Evolutionary conservation across 2,888 invertebrate genomes (phyloP).

Genomic region (Acanthosoma haemorrhoidale): DNA sequence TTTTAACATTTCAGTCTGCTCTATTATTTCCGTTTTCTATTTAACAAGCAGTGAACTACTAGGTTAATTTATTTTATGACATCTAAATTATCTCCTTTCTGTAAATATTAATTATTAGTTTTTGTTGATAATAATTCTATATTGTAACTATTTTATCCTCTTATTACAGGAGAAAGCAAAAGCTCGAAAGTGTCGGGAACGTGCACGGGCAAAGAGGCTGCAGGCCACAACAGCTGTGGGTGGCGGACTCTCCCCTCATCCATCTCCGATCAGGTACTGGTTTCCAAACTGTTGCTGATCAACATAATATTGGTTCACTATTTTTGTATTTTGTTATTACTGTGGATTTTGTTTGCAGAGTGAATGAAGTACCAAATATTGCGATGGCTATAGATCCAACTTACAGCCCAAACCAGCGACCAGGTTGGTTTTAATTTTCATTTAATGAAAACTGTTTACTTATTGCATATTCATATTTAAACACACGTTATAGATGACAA

Average conservation of each 20-base stretch:
- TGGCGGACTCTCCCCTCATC: neutral
- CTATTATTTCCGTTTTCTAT: too few relatives aligned
- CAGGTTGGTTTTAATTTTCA: neutral
- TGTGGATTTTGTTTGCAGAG: neutral
- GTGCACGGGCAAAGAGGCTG: constrained; percentile 58
- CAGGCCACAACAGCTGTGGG: constrained; percentile 38
- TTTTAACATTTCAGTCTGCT: too few relatives aligned
- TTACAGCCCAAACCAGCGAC: constrained; percentile 46
- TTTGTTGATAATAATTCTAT: neutral
- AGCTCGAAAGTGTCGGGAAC: constrained; percentile 63
- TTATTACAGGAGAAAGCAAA: constrained; percentile 59
- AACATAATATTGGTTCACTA: neutral
- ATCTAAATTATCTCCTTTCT: too few relatives aligned
- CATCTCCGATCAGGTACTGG: neutral
- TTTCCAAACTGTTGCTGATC: too few relatives aligned
- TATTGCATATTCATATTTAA: too few relatives aligned
- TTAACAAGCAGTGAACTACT: too few relatives aligned
- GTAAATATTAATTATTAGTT: too few relatives aligned
- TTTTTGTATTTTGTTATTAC: too few relatives aligned
- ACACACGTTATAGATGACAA: too few relatives aligned
- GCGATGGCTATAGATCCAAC: constrained; percentile 65
- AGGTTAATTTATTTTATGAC: too few relatives aligned
- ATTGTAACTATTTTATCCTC: constrained; percentile 5
- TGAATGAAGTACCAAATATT: constrained; percentile 50
- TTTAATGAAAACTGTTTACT: too few relatives aligned